Base-by-base conservation (phyloP, 1,140 invertebrate species). In the Bradysia coprophila region DNA sequence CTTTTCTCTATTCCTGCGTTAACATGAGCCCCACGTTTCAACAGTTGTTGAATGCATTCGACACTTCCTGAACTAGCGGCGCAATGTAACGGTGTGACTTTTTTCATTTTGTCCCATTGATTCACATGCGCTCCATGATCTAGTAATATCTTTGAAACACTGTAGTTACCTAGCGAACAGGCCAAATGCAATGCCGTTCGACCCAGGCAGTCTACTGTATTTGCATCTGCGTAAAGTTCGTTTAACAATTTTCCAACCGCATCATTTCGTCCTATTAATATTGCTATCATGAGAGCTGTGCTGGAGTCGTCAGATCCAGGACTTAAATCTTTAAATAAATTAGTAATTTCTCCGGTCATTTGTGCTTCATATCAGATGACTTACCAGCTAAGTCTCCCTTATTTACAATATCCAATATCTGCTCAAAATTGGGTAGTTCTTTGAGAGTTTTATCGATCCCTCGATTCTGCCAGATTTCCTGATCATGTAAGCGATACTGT, bases 181-280 rank as follows among this genome's bases (percentile, higher is more conserved):
- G 84, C 81, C 47, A 89, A 67, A 57, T 91, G 87, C 15, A 90
- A 55, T 10, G 80, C 71, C 4, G 77, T 78, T 56, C 80, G 43
- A 1, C 51, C 54, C 2, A 47, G 45, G 11, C 40, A 44, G 34
- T 61, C 59, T 1, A 42, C 19, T 6, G 48, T 47, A 42, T 61
- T 61, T 1, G 55, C 53, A 43, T 57, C 51, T 3, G 50, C 50
- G 23, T 43, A 47, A 45, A 46, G 51, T 22, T 56, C 53, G 11
- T 48, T 48, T 8, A 61, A 37, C 18, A 59, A 38, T 20, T 45
- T 47, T 9, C 50, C 44, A 18, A 55, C 45, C 45, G 53, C 59
- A 22, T 60, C 57, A 3, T 47, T 41, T 20, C 45, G 48, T 4
- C 52, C 55, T 24, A 53, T 51, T 18, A 54, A 48, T 3, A 51